Conservation (phyloP, 2,888 invertebrate genomes). For the Calameuta idolon region DNA sequence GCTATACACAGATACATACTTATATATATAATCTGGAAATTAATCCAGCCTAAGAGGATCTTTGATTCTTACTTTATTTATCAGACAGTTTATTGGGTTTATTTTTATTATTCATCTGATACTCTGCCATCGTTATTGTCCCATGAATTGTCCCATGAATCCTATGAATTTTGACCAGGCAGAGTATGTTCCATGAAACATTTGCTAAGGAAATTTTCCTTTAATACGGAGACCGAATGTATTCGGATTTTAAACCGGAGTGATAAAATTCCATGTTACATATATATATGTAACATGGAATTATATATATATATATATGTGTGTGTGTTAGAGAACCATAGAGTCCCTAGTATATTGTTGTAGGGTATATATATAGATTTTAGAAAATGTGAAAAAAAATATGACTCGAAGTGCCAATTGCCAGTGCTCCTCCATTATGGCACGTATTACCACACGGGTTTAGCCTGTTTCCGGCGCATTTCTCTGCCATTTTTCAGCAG, state of each 20-base stretch:
- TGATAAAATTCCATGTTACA: neutral
- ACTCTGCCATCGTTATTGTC: neutral
- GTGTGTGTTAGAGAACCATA: too few species aligned
- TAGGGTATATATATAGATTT: neutral
- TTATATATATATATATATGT: too few species aligned
- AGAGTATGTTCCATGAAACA: neutral
- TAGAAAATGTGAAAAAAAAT: neutral
- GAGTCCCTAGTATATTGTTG: neutral
- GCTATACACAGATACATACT: too few species aligned
- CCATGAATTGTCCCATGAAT: neutral
- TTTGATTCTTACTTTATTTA: neutral
- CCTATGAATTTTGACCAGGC: neutral
- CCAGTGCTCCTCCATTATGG: neutral
- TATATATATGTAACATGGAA: too few species aligned
- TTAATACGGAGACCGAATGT: neutral
- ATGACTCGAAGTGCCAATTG: neutral
- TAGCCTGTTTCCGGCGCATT: neutral
- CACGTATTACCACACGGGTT: neutral
- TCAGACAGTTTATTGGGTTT: neutral
- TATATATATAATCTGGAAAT: too few species aligned
- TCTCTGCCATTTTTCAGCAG: slow-evolving; percentile 13
- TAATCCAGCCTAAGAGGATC: neutral
- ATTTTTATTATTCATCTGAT: neutral
- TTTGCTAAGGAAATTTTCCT: neutral
- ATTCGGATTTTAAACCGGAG: neutral